These are phyloP conservation scores for Casuarius casuarius DNA, from an alignment of 2,113 vertebrate genomes.

Conservation along the genomic window DNA sequence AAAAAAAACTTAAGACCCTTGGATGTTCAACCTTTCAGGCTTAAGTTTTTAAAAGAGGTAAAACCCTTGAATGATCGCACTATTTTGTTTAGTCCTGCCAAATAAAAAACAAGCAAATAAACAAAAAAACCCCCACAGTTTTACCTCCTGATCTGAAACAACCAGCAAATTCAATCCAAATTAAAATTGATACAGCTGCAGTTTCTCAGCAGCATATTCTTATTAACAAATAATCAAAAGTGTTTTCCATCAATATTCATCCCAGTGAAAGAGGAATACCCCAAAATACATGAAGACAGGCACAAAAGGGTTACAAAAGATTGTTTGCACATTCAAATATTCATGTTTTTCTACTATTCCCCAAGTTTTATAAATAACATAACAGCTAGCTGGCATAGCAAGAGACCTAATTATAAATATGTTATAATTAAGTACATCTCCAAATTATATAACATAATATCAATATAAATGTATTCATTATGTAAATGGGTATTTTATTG, in stretches of 20 bases:
- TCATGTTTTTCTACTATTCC: background rate
- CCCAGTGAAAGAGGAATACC: background rate
- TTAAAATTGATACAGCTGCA: background rate
- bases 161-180: background rate
- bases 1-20: background rate
- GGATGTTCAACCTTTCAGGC: background rate
- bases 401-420: constrained; percentile 59
- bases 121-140: background rate
- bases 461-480: constrained; percentile 46
- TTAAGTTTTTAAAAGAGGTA: background rate
- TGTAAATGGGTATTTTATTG: constrained; percentile 58
- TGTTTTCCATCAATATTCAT: background rate
- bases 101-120: background rate
- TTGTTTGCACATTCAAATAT: background rate
- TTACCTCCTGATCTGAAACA: background rate
- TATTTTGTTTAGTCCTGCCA: background rate
- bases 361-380: constrained; percentile 36
- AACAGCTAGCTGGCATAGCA: constrained; percentile 17
- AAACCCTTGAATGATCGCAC: background rate
- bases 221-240: background rate
- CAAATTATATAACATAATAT: constrained; percentile 57
- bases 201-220: background rate
- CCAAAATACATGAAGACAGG: background rate
- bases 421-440: constrained; percentile 55
- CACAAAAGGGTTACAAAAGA: background rate